Percentiles rank a stretch among this genome's conserved stretches.
phyloP scores from a whole-genome alignment of 1,140 invertebrate genomes.

The Catajapyx aquilonaris region DNA sequence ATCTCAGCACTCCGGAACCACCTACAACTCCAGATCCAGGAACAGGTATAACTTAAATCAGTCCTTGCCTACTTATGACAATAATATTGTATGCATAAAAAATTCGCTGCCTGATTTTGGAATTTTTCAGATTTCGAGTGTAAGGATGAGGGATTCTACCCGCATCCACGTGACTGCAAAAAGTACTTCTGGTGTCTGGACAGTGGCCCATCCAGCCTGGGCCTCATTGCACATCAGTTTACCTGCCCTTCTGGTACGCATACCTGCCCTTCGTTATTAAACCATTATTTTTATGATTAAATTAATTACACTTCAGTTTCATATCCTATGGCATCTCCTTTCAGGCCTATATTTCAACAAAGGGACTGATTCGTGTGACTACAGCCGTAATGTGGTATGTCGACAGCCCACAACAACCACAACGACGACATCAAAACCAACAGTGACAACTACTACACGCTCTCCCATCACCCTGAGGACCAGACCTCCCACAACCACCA shows the following conservation, averaged over 20 bases:
- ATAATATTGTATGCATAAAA: background rate
- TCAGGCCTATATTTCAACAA: constrained; percentile 74
- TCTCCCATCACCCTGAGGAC: constrained; percentile 19
- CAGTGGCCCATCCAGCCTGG: constrained; percentile 65
- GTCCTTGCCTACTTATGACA: background rate
- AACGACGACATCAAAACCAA: constrained; percentile 21
- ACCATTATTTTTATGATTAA: background rate
- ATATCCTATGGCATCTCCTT: constrained; percentile 6
- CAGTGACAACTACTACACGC: constrained; percentile 11
- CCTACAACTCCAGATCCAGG: constrained; percentile 77
- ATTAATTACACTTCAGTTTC: background rate
- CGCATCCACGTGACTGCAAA: constrained; percentile 79
- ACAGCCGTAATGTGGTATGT: constrained; percentile 67
- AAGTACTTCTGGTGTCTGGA: constrained; percentile 91
- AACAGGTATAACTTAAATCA: constrained; percentile 38
- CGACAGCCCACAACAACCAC: constrained; percentile 25
- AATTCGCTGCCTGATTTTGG: background rate
- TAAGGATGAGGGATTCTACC: constrained; percentile 80
- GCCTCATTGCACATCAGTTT: constrained; percentile 79
- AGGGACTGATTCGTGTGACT: constrained; percentile 75
- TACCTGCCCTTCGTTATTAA: constrained; percentile 2
- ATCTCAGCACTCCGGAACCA: constrained; percentile 50
- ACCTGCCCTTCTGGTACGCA: constrained; percentile 63
- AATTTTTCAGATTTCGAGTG: constrained; percentile 55
- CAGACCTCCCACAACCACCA: constrained; percentile 26